These are phyloP conservation scores for Pterocles gutturalis DNA, from an alignment of 2,113 vertebrate genomes.

Conservation along the genomic window DNA sequence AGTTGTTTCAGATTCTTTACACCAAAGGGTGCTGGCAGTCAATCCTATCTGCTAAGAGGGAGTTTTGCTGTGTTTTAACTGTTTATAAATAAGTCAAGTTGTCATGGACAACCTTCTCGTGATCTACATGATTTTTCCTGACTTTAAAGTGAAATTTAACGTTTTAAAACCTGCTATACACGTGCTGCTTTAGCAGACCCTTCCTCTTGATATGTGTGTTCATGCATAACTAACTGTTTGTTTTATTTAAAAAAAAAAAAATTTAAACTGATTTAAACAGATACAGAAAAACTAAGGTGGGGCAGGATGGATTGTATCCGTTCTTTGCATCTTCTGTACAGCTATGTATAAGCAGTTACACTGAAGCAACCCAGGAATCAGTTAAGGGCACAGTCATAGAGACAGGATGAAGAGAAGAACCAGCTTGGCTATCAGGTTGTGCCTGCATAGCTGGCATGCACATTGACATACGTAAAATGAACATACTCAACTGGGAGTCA, in stretches of 20 bases:
- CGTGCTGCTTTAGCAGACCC: neutral
- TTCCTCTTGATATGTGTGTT: neutral
- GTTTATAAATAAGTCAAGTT: neutral
- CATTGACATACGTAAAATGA: conserved; percentile 12
- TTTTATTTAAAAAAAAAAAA: neutral
- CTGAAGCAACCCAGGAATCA: neutral
- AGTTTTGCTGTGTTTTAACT: neutral
- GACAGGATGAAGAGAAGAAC: neutral
- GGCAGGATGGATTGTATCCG: neutral
- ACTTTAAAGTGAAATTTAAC: neutral
- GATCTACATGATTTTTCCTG: neutral
- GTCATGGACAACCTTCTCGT: neutral
- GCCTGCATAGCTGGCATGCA: neutral
- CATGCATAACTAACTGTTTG: neutral
- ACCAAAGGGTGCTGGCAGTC: neutral
- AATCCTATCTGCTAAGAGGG: neutral
- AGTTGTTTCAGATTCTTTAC: neutral
- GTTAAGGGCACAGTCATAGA: neutral
- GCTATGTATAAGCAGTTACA: neutral
- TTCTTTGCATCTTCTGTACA: neutral
- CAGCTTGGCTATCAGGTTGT: neutral
- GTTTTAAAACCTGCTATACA: neutral
- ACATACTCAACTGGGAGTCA: neutral
- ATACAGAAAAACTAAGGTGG: neutral
- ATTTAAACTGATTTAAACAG: neutral